Base-by-base conservation (phyloP, 1,140 invertebrate species). In the Bemisia tabaci region DNA sequence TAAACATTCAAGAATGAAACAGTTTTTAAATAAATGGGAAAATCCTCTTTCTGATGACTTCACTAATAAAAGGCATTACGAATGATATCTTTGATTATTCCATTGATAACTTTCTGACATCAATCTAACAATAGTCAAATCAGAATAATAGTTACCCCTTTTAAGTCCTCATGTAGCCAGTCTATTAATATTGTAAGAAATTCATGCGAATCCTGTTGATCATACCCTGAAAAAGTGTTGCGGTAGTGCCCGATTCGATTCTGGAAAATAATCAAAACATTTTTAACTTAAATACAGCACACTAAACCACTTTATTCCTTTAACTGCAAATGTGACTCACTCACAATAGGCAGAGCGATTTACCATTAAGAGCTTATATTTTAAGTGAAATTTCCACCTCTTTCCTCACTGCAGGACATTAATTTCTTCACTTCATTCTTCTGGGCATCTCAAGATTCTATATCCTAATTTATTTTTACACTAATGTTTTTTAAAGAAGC, bases 131-230 rank as follows among this genome's bases (percentile, higher is more conserved):
- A n/a, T n/a, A n/a, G n/a, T n/a, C n/a, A n/a, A n/a, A n/a, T n/a
- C n/a, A n/a, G n/a, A n/a, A n/a, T n/a, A n/a, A 48, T 48, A 48
- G 12, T 63, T 75, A 87, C 85, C 76, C 80, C 80, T 72, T 89
- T 90, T 26, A 97, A 79, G 72, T 95, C 94, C 70, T 92, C 89
- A 74, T 96, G 92, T 69, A 97, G 80, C 82, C 89, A 92, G 72
- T 96, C 92, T 76, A 97, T 83, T 2, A 97, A 80, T 71, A 94
- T 91, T 22, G 88, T 88, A 1, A 97, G 82, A 75, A 97, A 95
- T 76, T 98, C 95, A 75, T 97, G 94, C 0, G 94, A 92, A 76
- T 98, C 95, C 76, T 97, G 95, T 74, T 97, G 95, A 67, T 93
- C 87, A 71, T 83, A 83, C 26, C 87, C 89, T 65, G 85, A 84